A percentile compares a stretch with the other conserved stretches of the same genome.
These are phyloP conservation scores for Rhingia rostrata DNA, from an alignment of 2,888 invertebrate species.

Conservation along the genomic window DNA sequence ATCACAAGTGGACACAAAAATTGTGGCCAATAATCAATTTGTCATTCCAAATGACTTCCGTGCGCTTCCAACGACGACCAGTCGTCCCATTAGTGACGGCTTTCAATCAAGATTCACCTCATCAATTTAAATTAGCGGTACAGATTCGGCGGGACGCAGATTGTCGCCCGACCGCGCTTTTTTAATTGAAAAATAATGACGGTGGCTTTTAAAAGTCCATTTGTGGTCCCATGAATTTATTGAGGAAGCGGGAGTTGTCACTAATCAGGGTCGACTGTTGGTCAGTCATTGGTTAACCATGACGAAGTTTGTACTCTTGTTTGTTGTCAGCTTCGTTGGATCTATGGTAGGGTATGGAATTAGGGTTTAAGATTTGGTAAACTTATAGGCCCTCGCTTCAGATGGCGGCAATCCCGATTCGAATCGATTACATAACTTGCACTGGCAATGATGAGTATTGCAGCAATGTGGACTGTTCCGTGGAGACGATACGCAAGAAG, in stretches of 20 bases:
- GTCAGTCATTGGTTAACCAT: slow-evolving; percentile 32
- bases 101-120: slow-evolving; percentile 70
- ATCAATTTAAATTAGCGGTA: slow-evolving; percentile 67
- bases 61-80: slow-evolving; percentile 12
- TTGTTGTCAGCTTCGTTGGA: slow-evolving; percentile 10
- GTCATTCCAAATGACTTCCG: slow-evolving; percentile 71
- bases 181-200: slow-evolving; percentile 67
- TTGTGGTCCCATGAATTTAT: slow-evolving; percentile 28
- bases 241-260: slow-evolving; percentile 6
- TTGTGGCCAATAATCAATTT: slow-evolving; percentile 74
- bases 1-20: slow-evolving; percentile 55
- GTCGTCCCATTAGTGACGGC: slow-evolving; percentile 70
- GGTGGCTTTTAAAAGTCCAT: slow-evolving; percentile 47
- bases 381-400: neutral
- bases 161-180: slow-evolving; percentile 10
- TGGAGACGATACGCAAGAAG: slow-evolving; percentile 57
- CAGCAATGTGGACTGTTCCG: slow-evolving; percentile 41
- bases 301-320: slow-evolving; percentile 21
- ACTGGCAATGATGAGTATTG: slow-evolving; percentile 28
- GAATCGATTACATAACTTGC: slow-evolving; percentile 38
- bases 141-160: neutral
- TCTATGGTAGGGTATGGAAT: slow-evolving; percentile 27
- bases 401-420: slow-evolving; percentile 55
- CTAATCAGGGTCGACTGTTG: slow-evolving; percentile 3
- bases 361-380: neutral